Conservation (phyloP, 2,888 invertebrate species). For the Drosophila mercatorum region DNA sequence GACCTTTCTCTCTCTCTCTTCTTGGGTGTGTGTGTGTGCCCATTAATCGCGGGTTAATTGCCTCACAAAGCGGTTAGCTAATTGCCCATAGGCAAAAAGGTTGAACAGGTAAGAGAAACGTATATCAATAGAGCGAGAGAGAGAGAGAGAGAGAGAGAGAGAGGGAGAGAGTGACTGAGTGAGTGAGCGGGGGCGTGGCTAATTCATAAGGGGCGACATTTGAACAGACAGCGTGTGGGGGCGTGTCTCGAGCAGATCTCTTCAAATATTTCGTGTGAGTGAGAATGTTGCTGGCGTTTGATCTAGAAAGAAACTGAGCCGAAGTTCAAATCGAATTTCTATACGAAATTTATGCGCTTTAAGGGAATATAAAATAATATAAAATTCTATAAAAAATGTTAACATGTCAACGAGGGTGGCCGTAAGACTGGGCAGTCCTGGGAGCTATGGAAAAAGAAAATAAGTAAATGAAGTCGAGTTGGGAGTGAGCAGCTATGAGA, state of each 20-base stretch:
- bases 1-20: too few species aligned
- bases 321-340: neutral
- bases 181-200: conserved; percentile 11
- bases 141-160: neutral
- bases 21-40: conserved; percentile 33
- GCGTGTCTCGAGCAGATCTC: conserved; percentile 11
- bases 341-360: neutral
- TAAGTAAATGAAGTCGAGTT: neutral
- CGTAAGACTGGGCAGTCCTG: neutral
- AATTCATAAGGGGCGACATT: conserved; percentile 6
- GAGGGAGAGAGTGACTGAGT: neutral
- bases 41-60: conserved; percentile 78
- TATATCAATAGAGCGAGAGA: too few species aligned
- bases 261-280: neutral
- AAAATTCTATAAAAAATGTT: too few species aligned
- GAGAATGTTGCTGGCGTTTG: neutral
- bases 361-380: too few species aligned
- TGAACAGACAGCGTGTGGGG: conserved; percentile 15
- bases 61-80: conserved; percentile 76
- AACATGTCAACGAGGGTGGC: neutral
- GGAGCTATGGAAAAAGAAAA: too few species aligned
- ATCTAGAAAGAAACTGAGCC: neutral
- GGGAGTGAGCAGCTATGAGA: neutral
- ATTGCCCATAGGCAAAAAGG: conserved; percentile 62
- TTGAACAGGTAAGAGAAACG: conserved; percentile 35